These are phyloP conservation scores for Coremacera marginata DNA, from an alignment of 2,888 invertebrate genomes.

Conservation along the genomic window DNA sequence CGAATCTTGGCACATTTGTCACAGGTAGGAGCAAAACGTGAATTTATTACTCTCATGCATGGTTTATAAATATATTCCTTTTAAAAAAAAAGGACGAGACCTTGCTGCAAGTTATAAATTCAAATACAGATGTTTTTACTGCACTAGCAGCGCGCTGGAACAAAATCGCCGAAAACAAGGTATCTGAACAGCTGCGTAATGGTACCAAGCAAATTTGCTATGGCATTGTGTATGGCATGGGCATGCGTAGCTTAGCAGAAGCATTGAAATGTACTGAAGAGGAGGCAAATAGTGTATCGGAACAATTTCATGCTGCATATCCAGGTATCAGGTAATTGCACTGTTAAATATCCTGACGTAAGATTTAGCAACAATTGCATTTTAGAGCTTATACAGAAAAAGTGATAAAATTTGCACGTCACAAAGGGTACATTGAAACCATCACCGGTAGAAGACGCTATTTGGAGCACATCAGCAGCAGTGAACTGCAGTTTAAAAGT, in stretches of 20 bases:
- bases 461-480: constrained; percentile 80
- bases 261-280: constrained; percentile 82
- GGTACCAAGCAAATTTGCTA: constrained; percentile 94
- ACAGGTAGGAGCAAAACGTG: constrained; percentile 55
- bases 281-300: constrained; percentile 84
- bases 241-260: constrained; percentile 83
- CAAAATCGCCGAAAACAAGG: constrained; percentile 76
- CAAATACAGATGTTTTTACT: constrained; percentile 83
- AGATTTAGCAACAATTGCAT: neutral
- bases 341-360: neutral
- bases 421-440: constrained; percentile 86
- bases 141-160: constrained; percentile 90
- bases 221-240: constrained; percentile 98
- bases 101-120: constrained; percentile 77
- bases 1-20: constrained; percentile 93
- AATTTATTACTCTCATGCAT: neutral
- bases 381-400: constrained; percentile 60
- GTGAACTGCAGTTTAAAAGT: constrained; percentile 74
- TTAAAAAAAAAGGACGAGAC: constrained; percentile 72
- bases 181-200: constrained; percentile 83
- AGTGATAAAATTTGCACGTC: constrained; percentile 75
- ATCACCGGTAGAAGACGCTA: constrained; percentile 83
- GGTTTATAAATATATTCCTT: constrained; percentile 3
- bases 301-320: constrained; percentile 84
- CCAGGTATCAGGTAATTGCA: constrained; percentile 77